These are phyloP conservation scores for Leptinotarsa undecemlineata DNA, from an alignment of 1,140 invertebrate species.

Conservation along the genomic window DNA sequence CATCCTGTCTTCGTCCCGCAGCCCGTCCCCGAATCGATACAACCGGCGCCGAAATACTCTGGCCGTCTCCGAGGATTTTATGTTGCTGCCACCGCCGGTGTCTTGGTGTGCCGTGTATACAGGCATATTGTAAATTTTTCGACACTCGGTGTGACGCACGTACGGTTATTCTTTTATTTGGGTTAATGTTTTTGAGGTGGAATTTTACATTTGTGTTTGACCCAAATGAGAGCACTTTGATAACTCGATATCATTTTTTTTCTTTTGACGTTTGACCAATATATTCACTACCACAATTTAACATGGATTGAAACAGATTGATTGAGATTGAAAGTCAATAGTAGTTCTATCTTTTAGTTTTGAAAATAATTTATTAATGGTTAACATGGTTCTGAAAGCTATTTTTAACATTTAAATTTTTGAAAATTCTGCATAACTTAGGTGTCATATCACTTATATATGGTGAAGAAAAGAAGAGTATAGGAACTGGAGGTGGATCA, in stretches of 20 bases:
- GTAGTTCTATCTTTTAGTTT: no score
- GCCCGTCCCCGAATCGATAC: conserved; percentile 4
- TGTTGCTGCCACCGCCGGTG: not conserved
- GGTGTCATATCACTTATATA: no score
- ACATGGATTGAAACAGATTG: no score
- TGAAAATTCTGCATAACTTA: no score
- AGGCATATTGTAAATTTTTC: conserved; percentile 2
- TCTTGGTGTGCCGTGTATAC: not conserved
- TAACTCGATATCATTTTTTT: not conserved
- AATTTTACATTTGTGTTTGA: not conserved
- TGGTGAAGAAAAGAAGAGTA: no score
- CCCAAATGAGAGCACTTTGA: not conserved
- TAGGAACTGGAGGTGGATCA: no score
- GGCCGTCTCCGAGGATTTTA: not conserved
- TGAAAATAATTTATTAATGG: no score
- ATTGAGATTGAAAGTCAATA: no score
- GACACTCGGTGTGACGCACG: not conserved
- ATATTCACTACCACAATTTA: no score
- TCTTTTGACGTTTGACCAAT: not conserved
- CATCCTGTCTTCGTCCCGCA: not conserved
- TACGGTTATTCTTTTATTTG: not conserved
- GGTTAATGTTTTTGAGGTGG: not conserved
- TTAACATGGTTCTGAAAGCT: no score
- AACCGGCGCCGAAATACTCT: conserved; percentile 9
- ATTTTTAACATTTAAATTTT: no score